Conservation (phyloP, 2,888 invertebrate species). For the Campaea margaritaria region DNA sequence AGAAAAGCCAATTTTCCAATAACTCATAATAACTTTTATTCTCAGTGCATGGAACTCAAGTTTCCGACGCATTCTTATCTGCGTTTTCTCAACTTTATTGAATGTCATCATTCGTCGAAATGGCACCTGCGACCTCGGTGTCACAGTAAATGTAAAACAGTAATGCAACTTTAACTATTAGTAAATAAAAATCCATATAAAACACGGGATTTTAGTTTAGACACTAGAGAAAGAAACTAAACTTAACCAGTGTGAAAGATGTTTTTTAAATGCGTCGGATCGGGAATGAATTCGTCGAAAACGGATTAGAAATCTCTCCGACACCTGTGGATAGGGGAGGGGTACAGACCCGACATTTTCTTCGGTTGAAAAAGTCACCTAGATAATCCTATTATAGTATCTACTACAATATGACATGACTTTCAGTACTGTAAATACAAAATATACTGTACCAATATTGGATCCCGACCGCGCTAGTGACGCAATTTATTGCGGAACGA, state of each 20-base stretch:
- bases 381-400: too few species aligned
- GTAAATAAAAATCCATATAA: not conserved
- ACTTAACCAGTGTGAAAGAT: too few species aligned
- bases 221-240: too few species aligned
- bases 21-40: conserved; percentile 10
- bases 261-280: too few species aligned
- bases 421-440: conserved; percentile 10
- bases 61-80: conserved; percentile 23
- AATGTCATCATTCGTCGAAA: conserved; percentile 32
- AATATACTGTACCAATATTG: conserved; percentile 19
- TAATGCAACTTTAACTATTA: not conserved
- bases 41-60: conserved; percentile 10
- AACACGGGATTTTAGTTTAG: too few species aligned
- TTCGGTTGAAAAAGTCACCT: too few species aligned
- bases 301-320: too few species aligned
- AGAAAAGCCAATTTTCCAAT: not conserved
- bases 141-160: conserved; percentile 3
- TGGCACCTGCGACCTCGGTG: conserved; percentile 25
- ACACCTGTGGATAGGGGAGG: too few species aligned
- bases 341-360: too few species aligned
- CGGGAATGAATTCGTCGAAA: too few species aligned
- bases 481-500: conserved; percentile 32
- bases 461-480: conserved; percentile 29
- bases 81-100: conserved; percentile 27
- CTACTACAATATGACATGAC: not conserved